Evolutionary conservation across 2,113 vertebrate genomes (phyloP), one percentile per base, ranked within the genome.

Genomic region (Alectura lathami): DNA sequence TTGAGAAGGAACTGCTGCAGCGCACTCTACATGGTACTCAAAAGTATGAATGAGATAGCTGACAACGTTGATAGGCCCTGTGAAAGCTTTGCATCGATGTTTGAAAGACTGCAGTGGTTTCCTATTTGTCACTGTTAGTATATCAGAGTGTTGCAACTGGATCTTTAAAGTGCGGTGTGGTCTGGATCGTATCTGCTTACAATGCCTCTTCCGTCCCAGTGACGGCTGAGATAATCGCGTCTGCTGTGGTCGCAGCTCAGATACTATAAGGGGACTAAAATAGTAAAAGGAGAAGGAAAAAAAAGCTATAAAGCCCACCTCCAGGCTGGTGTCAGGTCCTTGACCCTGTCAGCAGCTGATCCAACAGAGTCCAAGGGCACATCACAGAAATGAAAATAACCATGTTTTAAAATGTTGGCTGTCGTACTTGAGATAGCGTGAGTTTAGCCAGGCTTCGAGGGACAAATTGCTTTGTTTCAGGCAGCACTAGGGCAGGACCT

Each of bases 171-270:
- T 89, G 89, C 91, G 80, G 2, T 50, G 45, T 47, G 70, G 70
- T 92, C 77, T 89, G 84, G 67, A 83, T 85, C 67, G 34, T 83
- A 63, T 89, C 83, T 74, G 36, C 91, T 85, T 91, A 24, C 84
- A 87, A 13, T 67, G 79, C 63, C 75, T 81, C 91, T 95, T 97
- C 93, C 38, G 0, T 74, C 75, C 34, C 38, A 57, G 54, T 86
- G 91, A 93, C 75, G 87, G 47, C 85, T 77, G 54, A 96, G 89
- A 95, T 94, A 94, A 59, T 80, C 45, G 47, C 74, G 85, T 91
- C 74, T 93, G 69, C 91, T 87, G 91, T 64, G 63, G 40, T 79
- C 76, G 91, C 78, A 69, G 62, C 54, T 87, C 62, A 57, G 66
- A 59, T 66, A 77, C n/a, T 53, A 83, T 26, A 7, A 76, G 66